Base-by-base conservation (phyloP, 2,797 vertebrate species). In the Steatocranus sp. region DNA sequence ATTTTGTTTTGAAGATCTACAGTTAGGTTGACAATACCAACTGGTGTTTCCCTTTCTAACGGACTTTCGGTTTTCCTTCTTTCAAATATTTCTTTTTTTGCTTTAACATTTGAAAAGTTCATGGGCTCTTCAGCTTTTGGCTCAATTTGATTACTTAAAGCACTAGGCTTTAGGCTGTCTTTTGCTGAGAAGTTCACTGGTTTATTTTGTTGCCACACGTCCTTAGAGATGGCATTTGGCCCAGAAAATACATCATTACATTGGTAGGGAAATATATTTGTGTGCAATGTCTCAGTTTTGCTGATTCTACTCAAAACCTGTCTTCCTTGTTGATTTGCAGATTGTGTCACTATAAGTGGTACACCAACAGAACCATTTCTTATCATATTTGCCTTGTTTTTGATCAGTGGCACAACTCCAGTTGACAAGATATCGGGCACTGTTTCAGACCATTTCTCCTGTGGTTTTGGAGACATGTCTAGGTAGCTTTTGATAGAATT, bases 181-280 rank as follows among this genome's bases (percentile, higher is more conserved):
- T 86, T 94, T 58, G 83, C 53, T 63, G 96, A 96, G 74, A 96
- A 97, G 84, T 97, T 94, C 56, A 96, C 25, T 17, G 96, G 95
- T 20, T 63, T 94, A 86, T 82, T 92, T 58, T 79, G 81, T 74
- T 82, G 68, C 5, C 76, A 75, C 36, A 49, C 83, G n/a, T 89
- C 80, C 61, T 79, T 87, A n/a, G 36, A 79, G n/a, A 43, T 81
- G 17, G n/a, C 63, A 7, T 17, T 81, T 77, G 89, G 78, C 12
- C 23, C 51, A 78, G 84, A 90, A 56, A 93, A 80, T 2, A 50
- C 27, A 34, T 81, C 49, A 63, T 89, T 92, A 36, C 7, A 83
- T 73, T 93, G 87, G 78, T 83, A 76, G 8, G 86, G 82, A 23
- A 84, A 82, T 77, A 92, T 88, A 11, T 92, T 85, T 41, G 83